Conservation (phyloP, 2,888 invertebrate genomes). For the Agonopterix arenella region DNA sequence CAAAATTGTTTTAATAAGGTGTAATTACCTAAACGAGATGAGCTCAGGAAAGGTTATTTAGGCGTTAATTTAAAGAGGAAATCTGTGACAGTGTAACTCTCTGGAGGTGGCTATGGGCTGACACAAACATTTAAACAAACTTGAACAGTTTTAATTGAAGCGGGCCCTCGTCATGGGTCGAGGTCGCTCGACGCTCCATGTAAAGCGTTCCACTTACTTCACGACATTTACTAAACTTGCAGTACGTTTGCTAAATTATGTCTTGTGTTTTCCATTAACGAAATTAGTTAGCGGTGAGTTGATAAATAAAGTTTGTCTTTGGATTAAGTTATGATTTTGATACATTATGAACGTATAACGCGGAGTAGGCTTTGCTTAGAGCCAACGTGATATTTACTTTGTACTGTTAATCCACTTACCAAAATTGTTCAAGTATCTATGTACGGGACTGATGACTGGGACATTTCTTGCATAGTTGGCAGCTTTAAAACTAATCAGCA, state of each 20-base stretch:
- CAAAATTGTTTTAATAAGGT: constrained; percentile 4
- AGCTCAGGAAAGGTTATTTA: constrained; percentile 13
- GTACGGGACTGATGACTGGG: too few relatives aligned
- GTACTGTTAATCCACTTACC: too few relatives aligned
- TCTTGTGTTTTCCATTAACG: constrained; percentile 37
- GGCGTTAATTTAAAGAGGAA: constrained; percentile 36
- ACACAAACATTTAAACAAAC: constrained; percentile 67
- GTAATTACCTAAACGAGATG: constrained; percentile 4
- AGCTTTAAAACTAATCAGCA: too few relatives aligned
- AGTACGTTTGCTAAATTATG: constrained; percentile 8
- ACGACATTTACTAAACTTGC: constrained; percentile 16
- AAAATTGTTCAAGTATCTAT: too few relatives aligned
- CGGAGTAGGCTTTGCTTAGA: too few relatives aligned
- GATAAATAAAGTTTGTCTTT: too few relatives aligned
- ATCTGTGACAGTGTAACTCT: constrained; percentile 36
- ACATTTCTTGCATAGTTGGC: too few relatives aligned
- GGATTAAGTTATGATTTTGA: too few relatives aligned
- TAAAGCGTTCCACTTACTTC: constrained; percentile 18
- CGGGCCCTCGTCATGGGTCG: constrained; percentile 43
- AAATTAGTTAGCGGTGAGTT: constrained; percentile 27
- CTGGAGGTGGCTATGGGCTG: constrained; percentile 36
- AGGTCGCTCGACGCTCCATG: constrained; percentile 18
- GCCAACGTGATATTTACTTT: too few relatives aligned
- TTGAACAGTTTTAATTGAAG: constrained; percentile 68
- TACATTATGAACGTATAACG: too few relatives aligned